Conservation (phyloP, 1,140 invertebrate species). For the Aphis gossypii region DNA sequence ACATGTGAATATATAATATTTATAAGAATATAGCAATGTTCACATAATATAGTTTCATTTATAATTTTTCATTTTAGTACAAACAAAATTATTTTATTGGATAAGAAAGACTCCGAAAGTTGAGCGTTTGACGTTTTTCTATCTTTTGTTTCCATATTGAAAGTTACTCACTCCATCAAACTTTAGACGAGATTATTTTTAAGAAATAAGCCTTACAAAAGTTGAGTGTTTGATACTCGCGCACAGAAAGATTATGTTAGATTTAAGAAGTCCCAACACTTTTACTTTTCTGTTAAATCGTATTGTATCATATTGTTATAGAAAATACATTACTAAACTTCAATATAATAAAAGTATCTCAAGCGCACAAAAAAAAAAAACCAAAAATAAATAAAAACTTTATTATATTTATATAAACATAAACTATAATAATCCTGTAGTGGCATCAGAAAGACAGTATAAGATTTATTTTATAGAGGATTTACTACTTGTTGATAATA, state of each 20-base stretch:
- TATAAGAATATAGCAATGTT: background rate
- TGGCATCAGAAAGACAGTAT: background rate
- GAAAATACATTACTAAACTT: conserved; percentile 23
- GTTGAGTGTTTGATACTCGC: background rate
- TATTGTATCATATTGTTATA: conserved; percentile 37
- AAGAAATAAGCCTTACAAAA: conserved; percentile 2
- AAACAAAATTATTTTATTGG: background rate
- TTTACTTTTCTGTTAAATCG: conserved; percentile 22
- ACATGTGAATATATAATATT: background rate
- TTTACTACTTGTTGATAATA: conserved; percentile 40
- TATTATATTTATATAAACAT: background rate
- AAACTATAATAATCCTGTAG: background rate
- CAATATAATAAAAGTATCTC: conserved; percentile 5
- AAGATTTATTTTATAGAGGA: conserved; percentile 25
- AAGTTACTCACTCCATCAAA: background rate
- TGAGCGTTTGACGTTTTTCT: background rate
- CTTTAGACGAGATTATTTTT: conserved; percentile 24
- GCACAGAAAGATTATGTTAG: conserved; percentile 1
- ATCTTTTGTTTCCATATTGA: conserved; percentile 28
- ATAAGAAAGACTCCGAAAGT: background rate
- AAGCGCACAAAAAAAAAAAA: background rate
- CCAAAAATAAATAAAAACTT: background rate
- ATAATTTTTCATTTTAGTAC: background rate
- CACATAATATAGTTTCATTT: background rate
- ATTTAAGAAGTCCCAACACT: conserved; percentile 31